A percentile compares a stretch with the other conserved stretches of the same genome.
phyloP scores from a whole-genome alignment of 2,113 vertebrate species.

The Nansenia antarctica region DNA sequence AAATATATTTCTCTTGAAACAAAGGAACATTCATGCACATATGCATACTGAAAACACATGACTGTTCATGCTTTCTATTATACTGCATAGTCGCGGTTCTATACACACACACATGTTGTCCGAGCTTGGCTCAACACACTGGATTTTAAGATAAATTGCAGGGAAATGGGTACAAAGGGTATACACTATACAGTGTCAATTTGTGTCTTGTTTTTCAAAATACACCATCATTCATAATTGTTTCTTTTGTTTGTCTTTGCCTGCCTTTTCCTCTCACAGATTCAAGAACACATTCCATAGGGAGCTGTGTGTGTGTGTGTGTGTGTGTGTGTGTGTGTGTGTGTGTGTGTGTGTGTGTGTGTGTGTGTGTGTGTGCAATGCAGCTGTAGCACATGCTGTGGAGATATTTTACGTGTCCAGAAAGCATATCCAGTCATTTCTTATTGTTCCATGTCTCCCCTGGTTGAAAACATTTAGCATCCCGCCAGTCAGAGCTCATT shows the following conservation, averaged over 20 bases:
- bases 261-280: neutral
- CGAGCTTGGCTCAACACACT: conserved; percentile 1
- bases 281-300: neutral
- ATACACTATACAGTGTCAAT: conserved; percentile 8
- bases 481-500: neutral
- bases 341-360: no score
- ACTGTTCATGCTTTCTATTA: conserved; percentile 21
- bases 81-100: neutral
- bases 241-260: neutral
- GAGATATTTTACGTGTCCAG: neutral
- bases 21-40: conserved; percentile 24
- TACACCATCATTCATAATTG: neutral
- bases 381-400: neutral
- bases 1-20: conserved; percentile 30
- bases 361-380: no score
- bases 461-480: neutral
- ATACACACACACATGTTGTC: neutral
- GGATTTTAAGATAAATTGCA: conserved; percentile 4
- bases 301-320: no score
- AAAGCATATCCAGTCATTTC: neutral
- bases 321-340: no score
- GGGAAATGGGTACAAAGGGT: conserved; percentile 7
- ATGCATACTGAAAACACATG: neutral
- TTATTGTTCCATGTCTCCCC: neutral
- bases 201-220: neutral